Base-by-base conservation (phyloP, 2,797 vertebrate genomes). In the Lithobates pipiens region DNA sequence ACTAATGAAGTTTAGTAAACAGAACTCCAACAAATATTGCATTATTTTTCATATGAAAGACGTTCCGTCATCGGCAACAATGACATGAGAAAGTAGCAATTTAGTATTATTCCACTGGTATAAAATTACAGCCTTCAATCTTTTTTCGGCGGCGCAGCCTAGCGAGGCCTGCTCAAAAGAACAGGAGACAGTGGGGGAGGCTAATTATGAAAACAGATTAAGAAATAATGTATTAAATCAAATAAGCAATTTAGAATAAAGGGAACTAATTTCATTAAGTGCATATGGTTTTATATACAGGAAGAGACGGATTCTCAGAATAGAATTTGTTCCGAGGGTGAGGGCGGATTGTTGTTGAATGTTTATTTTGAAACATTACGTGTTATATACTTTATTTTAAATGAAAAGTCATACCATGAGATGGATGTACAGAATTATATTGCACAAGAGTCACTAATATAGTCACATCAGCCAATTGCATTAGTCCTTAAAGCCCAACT, bases 91-190 rank as follows among this genome's bases (percentile, higher is more conserved):
- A 70, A 83, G 76, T 69, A 69, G 82, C 83, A 79, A 87, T 87
- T 80, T 70, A 65, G 75, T 68, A 83, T 86, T 83, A 86, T 86
- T 83, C 77, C 69, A 67, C 81, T 39, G 81, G 57, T 69, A 61
- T 27, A 32, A 87, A 83, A 87, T 87, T 87, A 87, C 76, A 87
- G 76, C 76, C 76, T 83, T 87, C 85, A 87, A 87, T 87, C 85
- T 77, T 83, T 36, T 61, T 27, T 75, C 70, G 29, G 76, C 85
- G 74, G 69, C 54, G 25, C 11, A 27, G 80, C 70, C 69, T 74
- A 27, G 80, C 72, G 29, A 50, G 39, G 29, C 70, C 3, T 8
- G 61, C 70, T 44, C 50, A 74, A 75, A 83, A 70, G 80, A 83
- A 79, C 42, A n/a, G 71, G 79, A 81, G 85, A 75, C 70, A 57